A percentile compares a stretch with the other conserved stretches of the same genome.
Conservation (phyloP, 2,888 invertebrate genomes). For the Quadriops clusia region DNA sequence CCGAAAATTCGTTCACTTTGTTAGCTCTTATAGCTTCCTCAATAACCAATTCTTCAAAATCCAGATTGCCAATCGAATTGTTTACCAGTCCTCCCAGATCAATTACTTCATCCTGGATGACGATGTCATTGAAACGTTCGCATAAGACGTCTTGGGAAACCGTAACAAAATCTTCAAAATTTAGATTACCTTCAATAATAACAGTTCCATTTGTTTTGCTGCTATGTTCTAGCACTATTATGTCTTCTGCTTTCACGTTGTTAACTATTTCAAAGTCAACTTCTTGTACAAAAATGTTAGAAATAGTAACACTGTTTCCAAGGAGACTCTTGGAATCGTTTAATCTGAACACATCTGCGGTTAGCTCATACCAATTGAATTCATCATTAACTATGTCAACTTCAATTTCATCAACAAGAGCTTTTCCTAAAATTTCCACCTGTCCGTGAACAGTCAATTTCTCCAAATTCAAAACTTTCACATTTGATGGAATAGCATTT, state of each 20-base stretch:
- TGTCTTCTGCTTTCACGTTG: too few species aligned
- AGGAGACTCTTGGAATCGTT: too few species aligned
- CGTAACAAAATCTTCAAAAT: slow-evolving; percentile 20
- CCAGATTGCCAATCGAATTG: slow-evolving; percentile 16
- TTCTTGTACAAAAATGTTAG: too few species aligned
- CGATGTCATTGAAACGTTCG: slow-evolving; percentile 15
- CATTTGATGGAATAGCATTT: slow-evolving; percentile 10
- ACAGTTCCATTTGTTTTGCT: too few species aligned
- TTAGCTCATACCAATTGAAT: too few species aligned
- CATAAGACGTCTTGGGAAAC: slow-evolving; percentile 18
- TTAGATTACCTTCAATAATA: slow-evolving; percentile 24
- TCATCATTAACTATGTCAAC: slow-evolving; percentile 27
- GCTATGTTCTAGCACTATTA: too few species aligned
- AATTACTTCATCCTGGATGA: slow-evolving; percentile 10
- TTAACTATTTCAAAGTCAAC: too few species aligned
- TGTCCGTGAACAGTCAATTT: slow-evolving; percentile 28
- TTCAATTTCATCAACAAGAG: slow-evolving; percentile 23
- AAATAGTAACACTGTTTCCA: too few species aligned
- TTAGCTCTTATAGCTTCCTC: slow-evolving; percentile 15
- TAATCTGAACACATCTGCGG: too few species aligned
- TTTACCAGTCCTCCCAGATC: too few species aligned
- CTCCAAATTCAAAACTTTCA: slow-evolving; percentile 13
- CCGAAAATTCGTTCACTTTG: slow-evolving; percentile 19
- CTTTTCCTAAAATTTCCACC: slow-evolving; percentile 25
- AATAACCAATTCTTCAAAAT: slow-evolving; percentile 21